These are phyloP conservation scores for Piprites chloris DNA, from an alignment of 2,113 vertebrate genomes.

Conservation along the genomic window DNA sequence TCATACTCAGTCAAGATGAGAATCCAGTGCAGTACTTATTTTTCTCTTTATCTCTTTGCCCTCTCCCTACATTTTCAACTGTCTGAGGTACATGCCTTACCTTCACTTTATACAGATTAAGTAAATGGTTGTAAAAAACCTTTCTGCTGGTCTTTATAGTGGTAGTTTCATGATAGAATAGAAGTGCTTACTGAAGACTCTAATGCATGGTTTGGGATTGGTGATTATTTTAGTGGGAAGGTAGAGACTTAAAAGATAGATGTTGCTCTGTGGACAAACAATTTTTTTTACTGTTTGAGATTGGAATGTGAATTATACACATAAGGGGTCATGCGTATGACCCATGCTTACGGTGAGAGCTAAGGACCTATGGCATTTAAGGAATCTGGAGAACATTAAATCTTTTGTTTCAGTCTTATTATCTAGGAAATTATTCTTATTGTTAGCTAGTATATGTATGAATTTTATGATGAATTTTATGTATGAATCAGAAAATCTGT, in stretches of 20 bases:
- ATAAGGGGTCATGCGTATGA: rapidly evolving
- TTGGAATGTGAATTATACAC: not conserved
- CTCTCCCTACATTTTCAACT: not conserved
- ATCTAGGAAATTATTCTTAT: not conserved
- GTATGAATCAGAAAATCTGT: not conserved
- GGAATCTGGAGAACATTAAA: not conserved
- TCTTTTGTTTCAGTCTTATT: not conserved
- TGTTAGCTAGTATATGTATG: not conserved
- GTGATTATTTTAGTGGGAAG: not conserved
- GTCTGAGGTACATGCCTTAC: not conserved
- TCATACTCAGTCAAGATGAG: not conserved
- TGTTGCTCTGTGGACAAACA: not conserved
- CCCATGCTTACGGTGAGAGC: no score
- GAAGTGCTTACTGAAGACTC: not conserved
- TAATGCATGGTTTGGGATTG: not conserved
- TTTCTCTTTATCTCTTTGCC: not conserved
- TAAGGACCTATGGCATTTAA: not conserved
- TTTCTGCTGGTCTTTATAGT: not conserved
- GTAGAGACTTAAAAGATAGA: not conserved
- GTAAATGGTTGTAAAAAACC: not conserved
- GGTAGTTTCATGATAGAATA: not conserved
- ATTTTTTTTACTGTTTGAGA: not conserved
- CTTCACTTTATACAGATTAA: not conserved
- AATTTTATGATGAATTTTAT: no score
- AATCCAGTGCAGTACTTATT: not conserved